A percentile compares a stretch with the other conserved stretches of the same genome.
phyloP scores from a whole-genome alignment of 2,797 vertebrate species.

The Simalia tracyae region DNA sequence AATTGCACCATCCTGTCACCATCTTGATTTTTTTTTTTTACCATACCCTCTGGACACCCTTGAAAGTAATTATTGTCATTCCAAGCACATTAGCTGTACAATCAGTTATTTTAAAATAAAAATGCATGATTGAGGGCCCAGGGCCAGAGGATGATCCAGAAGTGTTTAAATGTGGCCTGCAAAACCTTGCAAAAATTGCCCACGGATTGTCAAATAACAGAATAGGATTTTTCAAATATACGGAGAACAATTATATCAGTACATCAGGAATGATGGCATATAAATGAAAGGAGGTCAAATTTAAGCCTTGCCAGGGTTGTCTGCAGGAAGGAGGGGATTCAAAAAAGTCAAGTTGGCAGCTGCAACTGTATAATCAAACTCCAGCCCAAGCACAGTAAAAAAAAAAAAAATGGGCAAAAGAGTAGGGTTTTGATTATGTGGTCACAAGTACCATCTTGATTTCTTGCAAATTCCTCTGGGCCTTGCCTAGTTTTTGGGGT shows the following conservation, averaged over 20 bases:
- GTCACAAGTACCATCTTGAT: not conserved
- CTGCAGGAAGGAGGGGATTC: not conserved
- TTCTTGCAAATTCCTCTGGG: not conserved
- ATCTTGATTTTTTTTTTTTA: no score
- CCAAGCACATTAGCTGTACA: slow-evolving; percentile 11
- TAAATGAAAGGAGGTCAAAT: not conserved
- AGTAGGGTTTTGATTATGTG: not conserved
- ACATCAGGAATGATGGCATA: not conserved
- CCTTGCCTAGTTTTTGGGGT: not conserved
- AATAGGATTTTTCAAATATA: not conserved
- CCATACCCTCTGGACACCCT: no score
- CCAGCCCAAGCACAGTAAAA: not conserved
- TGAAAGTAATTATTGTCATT: slow-evolving; percentile 23
- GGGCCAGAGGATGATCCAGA: no score
- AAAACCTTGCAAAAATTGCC: no score
- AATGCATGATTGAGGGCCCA: no score
- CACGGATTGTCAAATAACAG: no score
- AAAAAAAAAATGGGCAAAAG: not conserved
- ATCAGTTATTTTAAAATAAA: no score
- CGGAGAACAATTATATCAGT: not conserved
- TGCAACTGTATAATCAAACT: not conserved
- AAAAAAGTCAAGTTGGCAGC: not conserved
- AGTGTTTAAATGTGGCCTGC: no score
- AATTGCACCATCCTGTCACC: no score
- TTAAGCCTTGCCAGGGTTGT: not conserved